phyloP scores from a whole-genome alignment of 30 jellyfish, hydroid and myxozoan species.

The Clytia hemisphaerica region DNA sequence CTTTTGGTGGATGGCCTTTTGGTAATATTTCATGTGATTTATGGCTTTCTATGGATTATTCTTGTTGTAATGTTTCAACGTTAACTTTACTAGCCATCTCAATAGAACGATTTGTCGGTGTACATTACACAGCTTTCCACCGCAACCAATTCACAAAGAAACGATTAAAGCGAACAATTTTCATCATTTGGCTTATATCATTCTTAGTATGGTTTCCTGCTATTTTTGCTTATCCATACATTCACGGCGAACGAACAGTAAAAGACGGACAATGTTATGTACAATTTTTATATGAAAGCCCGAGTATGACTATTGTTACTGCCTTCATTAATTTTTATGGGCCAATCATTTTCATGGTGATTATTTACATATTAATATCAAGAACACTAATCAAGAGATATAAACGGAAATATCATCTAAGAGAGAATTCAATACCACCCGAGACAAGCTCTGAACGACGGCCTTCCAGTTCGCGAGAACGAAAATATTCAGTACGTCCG shows the following conservation, averaged over 20 bases:
- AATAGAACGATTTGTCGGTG: not conserved
- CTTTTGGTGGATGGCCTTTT: constrained; percentile 13
- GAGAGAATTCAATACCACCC: no score
- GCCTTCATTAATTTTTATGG: constrained; percentile 19
- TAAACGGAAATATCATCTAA: no score
- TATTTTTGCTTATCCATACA: constrained; percentile 19
- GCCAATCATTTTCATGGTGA: constrained; percentile 2
- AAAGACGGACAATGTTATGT: constrained; percentile 16
- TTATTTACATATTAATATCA: constrained; percentile 3
- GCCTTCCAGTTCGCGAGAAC: no score
- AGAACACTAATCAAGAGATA: no score
- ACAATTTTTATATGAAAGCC: constrained; percentile 18
- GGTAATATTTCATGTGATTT: not conserved
- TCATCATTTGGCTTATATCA: constrained; percentile 1
- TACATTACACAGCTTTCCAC: not conserved
- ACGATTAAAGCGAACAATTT: constrained; percentile 1
- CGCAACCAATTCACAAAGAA: not conserved
- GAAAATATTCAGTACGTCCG: no score
- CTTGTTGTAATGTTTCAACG: constrained; percentile 11
- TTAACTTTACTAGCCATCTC: not conserved
- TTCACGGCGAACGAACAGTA: constrained; percentile 28
- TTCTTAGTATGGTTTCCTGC: constrained; percentile 17
- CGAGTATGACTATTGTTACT: constrained; percentile 11
- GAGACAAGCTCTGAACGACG: no score
- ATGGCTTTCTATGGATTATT: constrained; percentile 20